Conservation (phyloP, 2,797 vertebrate genomes). For the Myripristis murdjan region DNA sequence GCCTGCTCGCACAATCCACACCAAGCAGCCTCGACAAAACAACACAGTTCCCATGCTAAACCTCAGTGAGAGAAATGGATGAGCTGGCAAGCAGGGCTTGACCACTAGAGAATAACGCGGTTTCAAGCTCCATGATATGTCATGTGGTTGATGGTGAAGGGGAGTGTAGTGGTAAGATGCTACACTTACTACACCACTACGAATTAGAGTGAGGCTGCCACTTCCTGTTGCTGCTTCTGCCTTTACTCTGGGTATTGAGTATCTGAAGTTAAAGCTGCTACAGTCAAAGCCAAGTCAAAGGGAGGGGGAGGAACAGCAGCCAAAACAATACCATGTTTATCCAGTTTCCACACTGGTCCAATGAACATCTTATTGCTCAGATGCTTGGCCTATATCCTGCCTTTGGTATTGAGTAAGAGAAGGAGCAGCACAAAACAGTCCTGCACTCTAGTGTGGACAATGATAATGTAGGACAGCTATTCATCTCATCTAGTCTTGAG, state of each 20-base stretch:
- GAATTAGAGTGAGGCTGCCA: constrained; percentile 59
- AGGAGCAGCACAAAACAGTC: constrained; percentile 16
- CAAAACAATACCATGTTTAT: constrained; percentile 33
- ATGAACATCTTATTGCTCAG: constrained; percentile 12
- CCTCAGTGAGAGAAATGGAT: constrained; percentile 55
- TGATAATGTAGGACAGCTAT: neutral
- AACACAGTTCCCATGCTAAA: constrained; percentile 67
- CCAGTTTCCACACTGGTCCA: constrained; percentile 26
- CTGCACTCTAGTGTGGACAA: constrained; percentile 1
- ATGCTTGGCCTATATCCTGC: constrained; percentile 12
- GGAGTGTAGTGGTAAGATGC: constrained; percentile 52
- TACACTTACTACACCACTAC: constrained; percentile 58
- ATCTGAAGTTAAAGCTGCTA: constrained; percentile 61
- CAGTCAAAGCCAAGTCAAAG: constrained; percentile 45
- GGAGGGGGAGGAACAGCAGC: constrained; percentile 29
- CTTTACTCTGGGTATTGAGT: constrained; percentile 60
- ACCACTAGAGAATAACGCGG: constrained; percentile 59
- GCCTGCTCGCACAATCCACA: constrained; percentile 47
- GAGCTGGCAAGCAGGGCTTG: constrained; percentile 50
- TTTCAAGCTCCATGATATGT: constrained; percentile 66
- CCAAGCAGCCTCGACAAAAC: constrained; percentile 44
- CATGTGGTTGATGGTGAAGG: constrained; percentile 61
- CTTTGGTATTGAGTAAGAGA: neutral
- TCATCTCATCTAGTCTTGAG: constrained; percentile 22
- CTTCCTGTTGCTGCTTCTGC: constrained; percentile 49